Percentiles rank a stretch among this genome's conserved stretches.
These are phyloP conservation scores for Cheilosia grossa DNA, from an alignment of 2,888 invertebrate species.

Conservation along the genomic window DNA sequence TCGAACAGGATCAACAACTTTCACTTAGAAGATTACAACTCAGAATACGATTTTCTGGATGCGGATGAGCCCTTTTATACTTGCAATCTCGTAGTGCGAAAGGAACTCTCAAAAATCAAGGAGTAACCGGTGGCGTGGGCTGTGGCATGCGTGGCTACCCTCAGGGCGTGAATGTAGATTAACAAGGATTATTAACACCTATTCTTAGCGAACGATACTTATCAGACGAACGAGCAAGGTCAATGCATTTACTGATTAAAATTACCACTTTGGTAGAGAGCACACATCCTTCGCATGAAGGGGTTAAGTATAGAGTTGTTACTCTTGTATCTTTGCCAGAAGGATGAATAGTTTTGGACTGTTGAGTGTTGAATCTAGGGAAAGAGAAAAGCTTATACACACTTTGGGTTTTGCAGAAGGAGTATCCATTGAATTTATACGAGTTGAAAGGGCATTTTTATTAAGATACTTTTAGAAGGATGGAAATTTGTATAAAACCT, in stretches of 20 bases:
- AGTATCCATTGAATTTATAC: conserved; percentile 15
- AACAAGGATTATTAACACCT: conserved; percentile 81
- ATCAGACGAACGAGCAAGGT: conserved; percentile 78
- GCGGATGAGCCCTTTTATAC: conserved; percentile 60
- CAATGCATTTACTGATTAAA: conserved; percentile 83
- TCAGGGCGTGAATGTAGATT: conserved; percentile 78
- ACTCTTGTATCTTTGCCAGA: neutral
- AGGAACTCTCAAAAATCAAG: neutral
- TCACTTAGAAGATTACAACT: conserved; percentile 41
- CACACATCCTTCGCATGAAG: conserved; percentile 3
- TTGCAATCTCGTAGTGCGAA: conserved; percentile 14
- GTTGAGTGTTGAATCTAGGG: conserved; percentile 35
- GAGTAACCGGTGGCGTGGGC: conserved; percentile 8
- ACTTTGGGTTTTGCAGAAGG: neutral
- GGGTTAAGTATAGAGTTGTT: conserved; percentile 6
- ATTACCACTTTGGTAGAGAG: conserved; percentile 78
- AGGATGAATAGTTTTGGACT: conserved; percentile 12
- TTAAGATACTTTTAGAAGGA: neutral
- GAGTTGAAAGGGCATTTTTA: conserved; percentile 23
- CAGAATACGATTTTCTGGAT: conserved; percentile 43
- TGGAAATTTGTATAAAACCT: neutral
- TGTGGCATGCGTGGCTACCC: conserved; percentile 39
- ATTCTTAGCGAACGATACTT: conserved; percentile 78
- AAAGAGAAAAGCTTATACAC: neutral
- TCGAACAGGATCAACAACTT: conserved; percentile 18